These are phyloP conservation scores for Rotaria magnacalcarata DNA, from an alignment of 2,888 invertebrate species.

Conservation along the genomic window DNA sequence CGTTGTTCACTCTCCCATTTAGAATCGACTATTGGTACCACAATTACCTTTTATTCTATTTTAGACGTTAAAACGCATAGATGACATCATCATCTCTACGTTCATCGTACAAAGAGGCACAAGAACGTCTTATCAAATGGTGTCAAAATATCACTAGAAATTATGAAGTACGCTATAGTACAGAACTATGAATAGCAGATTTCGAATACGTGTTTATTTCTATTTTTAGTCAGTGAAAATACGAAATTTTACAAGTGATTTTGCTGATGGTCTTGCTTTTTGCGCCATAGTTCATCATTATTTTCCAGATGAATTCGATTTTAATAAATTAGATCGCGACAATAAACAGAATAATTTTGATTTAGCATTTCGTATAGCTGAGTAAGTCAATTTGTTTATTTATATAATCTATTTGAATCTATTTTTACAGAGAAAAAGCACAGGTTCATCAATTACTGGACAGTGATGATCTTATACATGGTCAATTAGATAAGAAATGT, in stretches of 20 bases:
- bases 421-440: not conserved
- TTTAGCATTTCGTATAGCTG: slow-evolving; percentile 29
- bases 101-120: slow-evolving; percentile 35
- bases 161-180: not conserved
- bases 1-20: not conserved
- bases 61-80: not conserved
- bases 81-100: slow-evolving; percentile 21
- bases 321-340: not conserved
- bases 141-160: slow-evolving; percentile 31
- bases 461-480: not conserved
- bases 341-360: not conserved
- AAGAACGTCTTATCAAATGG: slow-evolving; percentile 29
- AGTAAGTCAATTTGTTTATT: not conserved
- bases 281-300: slow-evolving; percentile 29
- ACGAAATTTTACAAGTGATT: slow-evolving; percentile 2
- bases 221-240: not conserved
- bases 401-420: not conserved
- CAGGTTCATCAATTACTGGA: slow-evolving; percentile 27
- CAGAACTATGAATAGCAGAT: not conserved
- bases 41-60: not conserved
- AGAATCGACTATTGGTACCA: not conserved
- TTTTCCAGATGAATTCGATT: slow-evolving; percentile 14
- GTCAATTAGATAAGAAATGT: slow-evolving; percentile 27
- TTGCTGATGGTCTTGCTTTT: slow-evolving; percentile 32
- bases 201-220: no score